Percentiles rank a stretch among this genome's conserved stretches.
These are phyloP conservation scores for Trichopria drosophilae DNA, from an alignment of 2,888 invertebrate species.

Conservation along the genomic window DNA sequence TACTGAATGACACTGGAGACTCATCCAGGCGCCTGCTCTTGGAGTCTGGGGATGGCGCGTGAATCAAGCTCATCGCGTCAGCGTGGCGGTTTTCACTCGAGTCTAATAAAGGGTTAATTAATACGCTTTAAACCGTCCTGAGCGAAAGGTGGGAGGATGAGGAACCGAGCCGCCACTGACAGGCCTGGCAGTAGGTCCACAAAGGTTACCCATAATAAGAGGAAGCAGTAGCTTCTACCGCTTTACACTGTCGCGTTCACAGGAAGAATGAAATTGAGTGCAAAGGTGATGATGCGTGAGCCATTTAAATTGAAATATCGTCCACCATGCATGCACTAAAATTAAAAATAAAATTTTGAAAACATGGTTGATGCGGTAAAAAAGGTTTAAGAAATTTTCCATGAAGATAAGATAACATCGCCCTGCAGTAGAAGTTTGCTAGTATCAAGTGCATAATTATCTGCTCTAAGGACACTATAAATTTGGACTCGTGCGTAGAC, in stretches of 20 bases:
- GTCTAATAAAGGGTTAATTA: constrained; percentile 58
- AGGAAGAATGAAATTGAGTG: too few relatives aligned
- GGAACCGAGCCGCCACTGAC: too few relatives aligned
- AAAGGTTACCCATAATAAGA: constrained; percentile 4
- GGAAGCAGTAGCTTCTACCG: neutral
- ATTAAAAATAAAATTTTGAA: too few relatives aligned
- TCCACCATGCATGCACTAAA: too few relatives aligned
- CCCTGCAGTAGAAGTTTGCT: too few relatives aligned
- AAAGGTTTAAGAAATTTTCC: too few relatives aligned
- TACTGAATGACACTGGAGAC: constrained; percentile 51
- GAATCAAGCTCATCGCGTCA: constrained; percentile 52
- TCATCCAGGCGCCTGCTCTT: constrained; percentile 38
- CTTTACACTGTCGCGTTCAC: too few relatives aligned
- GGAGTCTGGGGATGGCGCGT: constrained; percentile 33
- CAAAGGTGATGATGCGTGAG: too few relatives aligned
- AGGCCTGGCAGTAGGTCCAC: constrained; percentile 26
- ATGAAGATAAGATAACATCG: too few relatives aligned
- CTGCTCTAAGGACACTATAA: constrained; percentile 27
- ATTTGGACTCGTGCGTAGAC: constrained; percentile 33
- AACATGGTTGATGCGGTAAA: too few relatives aligned
- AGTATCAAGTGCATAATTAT: constrained; percentile 29
- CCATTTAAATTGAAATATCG: too few relatives aligned
- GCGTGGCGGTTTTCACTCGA: constrained; percentile 52
- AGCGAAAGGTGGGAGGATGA: constrained; percentile 16
- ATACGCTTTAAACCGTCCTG: constrained; percentile 53